Percentiles rank a stretch among this genome's conserved stretches.
Evolutionary conservation across 1,140 invertebrate genomes (phyloP).

Genomic region (Manduca sexta): DNA sequence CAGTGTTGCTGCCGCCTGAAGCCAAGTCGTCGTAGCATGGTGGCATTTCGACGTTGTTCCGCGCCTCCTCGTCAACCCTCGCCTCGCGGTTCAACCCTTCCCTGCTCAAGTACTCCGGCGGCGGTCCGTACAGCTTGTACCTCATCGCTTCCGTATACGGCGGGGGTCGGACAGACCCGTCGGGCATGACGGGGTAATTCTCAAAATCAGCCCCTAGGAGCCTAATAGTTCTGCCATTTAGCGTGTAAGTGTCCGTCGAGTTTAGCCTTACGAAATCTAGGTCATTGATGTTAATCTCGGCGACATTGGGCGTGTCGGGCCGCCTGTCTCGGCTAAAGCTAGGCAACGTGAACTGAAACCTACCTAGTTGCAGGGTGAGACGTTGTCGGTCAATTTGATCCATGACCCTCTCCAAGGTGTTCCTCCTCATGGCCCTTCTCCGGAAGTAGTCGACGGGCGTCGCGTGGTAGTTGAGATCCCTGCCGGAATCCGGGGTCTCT

Average conservation of each 20-base stretch:
- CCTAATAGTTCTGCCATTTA: constrained; percentile 59
- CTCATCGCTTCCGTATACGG: constrained; percentile 74
- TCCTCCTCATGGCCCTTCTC: constrained; percentile 20
- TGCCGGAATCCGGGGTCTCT: constrained; percentile 15
- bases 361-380: constrained; percentile 48
- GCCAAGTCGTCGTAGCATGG: constrained; percentile 51
- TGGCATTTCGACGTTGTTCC: constrained; percentile 55
- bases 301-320: constrained; percentile 54
- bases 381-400: constrained; percentile 34
- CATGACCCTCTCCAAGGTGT: constrained; percentile 34
- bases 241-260: constrained; percentile 55
- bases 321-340: constrained; percentile 36
- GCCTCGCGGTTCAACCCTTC: constrained; percentile 50
- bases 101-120: constrained; percentile 73
- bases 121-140: constrained; percentile 69
- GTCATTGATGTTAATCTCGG: constrained; percentile 46
- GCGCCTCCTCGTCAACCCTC: constrained; percentile 38
- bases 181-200: constrained; percentile 49
- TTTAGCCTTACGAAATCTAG: constrained; percentile 45
- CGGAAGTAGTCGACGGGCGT: constrained; percentile 35
- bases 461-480: constrained; percentile 43
- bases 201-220: constrained; percentile 58
- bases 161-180: constrained; percentile 61
- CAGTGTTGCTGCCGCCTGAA: constrained; percentile 18
- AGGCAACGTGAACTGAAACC: constrained; percentile 57